Base-by-base conservation (phyloP, 2,888 invertebrate genomes). In the Cephus nigrinus region DNA sequence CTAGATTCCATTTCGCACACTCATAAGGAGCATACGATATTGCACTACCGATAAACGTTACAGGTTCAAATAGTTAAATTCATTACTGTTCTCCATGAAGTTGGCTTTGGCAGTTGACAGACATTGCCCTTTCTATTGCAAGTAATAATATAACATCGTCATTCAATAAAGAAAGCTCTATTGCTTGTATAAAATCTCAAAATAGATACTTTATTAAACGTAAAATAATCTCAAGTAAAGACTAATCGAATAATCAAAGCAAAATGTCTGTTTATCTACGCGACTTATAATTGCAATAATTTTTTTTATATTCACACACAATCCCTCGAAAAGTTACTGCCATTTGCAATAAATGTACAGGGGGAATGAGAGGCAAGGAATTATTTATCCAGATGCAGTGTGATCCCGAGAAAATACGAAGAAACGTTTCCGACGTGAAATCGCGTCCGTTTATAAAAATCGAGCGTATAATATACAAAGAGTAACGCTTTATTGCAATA, bases 401-500 rank as follows among this genome's bases (percentile, higher is more conserved):
- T 55, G 9, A 55, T 23, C 55, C 23, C 55, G 55, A 55, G 2
- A 9, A 55, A 55, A 55, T 55, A 55, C 23, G 23, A 55, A 55
- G 55, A 55, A 55, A 23, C 55, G 5, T 23, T 55, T 55, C 55
- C 23, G 55, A 23, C 23, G 5, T 23, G 55, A 23, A 55, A 33
- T 71, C 71, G 71, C 31, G 33, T 23, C 31, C 12, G 11, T 32
- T 71, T 71, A 71, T 33, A 71, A 71, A 33, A 33, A 71, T 31
- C 33, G 31, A 15, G 15, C 33, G 33, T 33, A 23, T 33, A 33
- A 71, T 23, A 30, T 71, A 71, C 31, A 71, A 71, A 71, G 71
- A 71, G 31, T 71, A 71, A 71, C 23, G 33, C 31, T 71, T 71
- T 71, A 71, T 71, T 71, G 71, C 71, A 30, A 71, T 32, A n/a